These are phyloP conservation scores for Natator depressus DNA, from an alignment of 2,113 vertebrate species.

Conservation along the genomic window DNA sequence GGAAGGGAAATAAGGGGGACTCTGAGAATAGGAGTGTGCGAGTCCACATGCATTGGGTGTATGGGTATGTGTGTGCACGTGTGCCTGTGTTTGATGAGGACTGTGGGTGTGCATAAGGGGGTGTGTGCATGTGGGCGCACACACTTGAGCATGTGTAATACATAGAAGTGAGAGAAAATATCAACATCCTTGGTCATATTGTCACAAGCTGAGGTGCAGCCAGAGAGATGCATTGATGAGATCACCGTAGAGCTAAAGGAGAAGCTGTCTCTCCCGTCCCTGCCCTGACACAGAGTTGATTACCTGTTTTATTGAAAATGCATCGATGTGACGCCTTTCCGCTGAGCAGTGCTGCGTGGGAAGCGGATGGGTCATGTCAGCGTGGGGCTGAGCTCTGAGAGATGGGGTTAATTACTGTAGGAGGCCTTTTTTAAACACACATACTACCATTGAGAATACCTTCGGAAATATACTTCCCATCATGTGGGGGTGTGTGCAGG, in stretches of 20 bases:
- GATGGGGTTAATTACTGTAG: not conserved
- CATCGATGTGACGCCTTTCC: rapidly evolving
- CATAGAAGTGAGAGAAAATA: not conserved
- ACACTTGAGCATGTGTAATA: not conserved
- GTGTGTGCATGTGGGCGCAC: rapidly evolving
- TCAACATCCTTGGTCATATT: not conserved
- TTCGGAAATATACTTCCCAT: not conserved
- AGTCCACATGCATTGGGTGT: rapidly evolving
- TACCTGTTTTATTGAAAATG: rapidly evolving
- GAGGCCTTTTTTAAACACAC: not conserved
- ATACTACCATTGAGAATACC: not conserved
- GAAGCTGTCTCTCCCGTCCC: too few species aligned
- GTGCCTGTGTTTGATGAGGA: not conserved
- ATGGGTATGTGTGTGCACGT: not conserved
- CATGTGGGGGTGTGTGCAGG: not conserved
- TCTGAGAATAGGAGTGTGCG: not conserved
- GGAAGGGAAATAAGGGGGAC: not conserved
- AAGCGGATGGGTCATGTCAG: not conserved
- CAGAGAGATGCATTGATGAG: not conserved
- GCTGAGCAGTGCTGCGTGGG: too few species aligned
- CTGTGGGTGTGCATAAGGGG: not conserved
- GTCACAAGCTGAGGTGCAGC: not conserved
- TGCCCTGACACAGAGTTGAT: too few species aligned
- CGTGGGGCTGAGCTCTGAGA: not conserved
- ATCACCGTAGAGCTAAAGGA: rapidly evolving